These are phyloP conservation scores for Ctenopoma kingsleyae DNA, from an alignment of 2,797 vertebrate genomes.

Conservation along the genomic window DNA sequence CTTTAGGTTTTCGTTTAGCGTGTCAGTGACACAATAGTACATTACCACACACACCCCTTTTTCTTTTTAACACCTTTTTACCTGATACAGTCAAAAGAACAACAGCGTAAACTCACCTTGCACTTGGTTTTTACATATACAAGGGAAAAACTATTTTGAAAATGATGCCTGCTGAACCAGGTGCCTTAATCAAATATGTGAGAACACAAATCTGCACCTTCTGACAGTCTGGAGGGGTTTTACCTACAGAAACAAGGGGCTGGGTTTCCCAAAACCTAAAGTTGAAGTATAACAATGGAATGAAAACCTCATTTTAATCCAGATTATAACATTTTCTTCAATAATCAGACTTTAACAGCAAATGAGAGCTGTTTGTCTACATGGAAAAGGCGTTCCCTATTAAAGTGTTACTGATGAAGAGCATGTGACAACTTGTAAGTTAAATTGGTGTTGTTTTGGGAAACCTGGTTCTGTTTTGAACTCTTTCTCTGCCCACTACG, in stretches of 20 bases:
- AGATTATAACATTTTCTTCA: conserved; percentile 44
- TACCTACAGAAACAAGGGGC: conserved; percentile 64
- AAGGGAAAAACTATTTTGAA: conserved; percentile 72
- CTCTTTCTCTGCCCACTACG: conserved; percentile 84
- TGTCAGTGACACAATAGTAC: conserved; percentile 58
- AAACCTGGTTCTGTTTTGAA: conserved; percentile 72
- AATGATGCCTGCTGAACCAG: conserved; percentile 88
- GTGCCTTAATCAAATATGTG: conserved; percentile 86
- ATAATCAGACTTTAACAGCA: conserved; percentile 28
- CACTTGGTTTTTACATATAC: conserved; percentile 80
- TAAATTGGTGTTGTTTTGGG: conserved; percentile 64
- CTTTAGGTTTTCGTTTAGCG: conserved; percentile 55
- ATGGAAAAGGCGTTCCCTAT: conserved; percentile 2
- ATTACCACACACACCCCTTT: conserved; percentile 32
- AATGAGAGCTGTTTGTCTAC: conserved; percentile 17
- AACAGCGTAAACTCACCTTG: conserved; percentile 71
- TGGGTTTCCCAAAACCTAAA: conserved; percentile 74
- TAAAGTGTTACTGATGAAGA: conserved; percentile 34
- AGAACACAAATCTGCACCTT: conserved; percentile 81
- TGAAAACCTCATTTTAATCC: conserved; percentile 40
- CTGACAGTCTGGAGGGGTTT: conserved; percentile 76
- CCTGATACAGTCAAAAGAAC: conserved; percentile 58
- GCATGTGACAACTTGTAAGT: conserved; percentile 4
- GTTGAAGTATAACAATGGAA: conserved; percentile 45
- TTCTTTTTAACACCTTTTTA: conserved; percentile 25